Evolutionary conservation across 2,113 vertebrate genomes (phyloP).

Genomic region (Ranitomeya variabilis): DNA sequence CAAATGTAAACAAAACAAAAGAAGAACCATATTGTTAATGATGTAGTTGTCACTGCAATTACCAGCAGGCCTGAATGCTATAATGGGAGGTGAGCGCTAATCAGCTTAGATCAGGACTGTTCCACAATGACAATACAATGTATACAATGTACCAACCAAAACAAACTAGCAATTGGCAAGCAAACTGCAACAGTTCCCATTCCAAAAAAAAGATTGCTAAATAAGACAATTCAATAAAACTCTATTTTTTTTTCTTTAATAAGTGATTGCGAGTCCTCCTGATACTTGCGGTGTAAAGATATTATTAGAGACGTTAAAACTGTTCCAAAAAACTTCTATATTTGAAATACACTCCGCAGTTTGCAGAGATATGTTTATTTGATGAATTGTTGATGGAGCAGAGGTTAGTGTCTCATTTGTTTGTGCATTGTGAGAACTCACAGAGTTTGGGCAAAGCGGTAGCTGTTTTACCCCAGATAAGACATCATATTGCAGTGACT

Average conservation of each 20-base stretch:
- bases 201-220: too few species aligned
- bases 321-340: too few species aligned
- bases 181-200: neutral
- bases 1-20: too few species aligned
- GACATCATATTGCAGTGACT: neutral
- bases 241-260: too few species aligned
- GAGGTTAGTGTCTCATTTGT: neutral
- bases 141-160: neutral
- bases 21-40: neutral
- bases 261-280: too few species aligned
- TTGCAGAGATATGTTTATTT: too few species aligned
- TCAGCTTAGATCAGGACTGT: slow-evolving; percentile 15
- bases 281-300: too few species aligned
- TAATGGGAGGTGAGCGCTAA: slow-evolving; percentile 39
- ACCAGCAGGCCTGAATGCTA: slow-evolving; percentile 10
- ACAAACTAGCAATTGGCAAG: neutral
- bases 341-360: too few species aligned
- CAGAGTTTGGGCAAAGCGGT: too few species aligned
- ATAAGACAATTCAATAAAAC: too few species aligned
- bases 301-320: too few species aligned
- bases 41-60: neutral
- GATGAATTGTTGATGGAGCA: neutral
- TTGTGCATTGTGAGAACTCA: neutral
- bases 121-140: neutral
- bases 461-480: too few species aligned